Conservation (phyloP, 2,113 vertebrate genomes). For the Xenopus laevis region DNA sequence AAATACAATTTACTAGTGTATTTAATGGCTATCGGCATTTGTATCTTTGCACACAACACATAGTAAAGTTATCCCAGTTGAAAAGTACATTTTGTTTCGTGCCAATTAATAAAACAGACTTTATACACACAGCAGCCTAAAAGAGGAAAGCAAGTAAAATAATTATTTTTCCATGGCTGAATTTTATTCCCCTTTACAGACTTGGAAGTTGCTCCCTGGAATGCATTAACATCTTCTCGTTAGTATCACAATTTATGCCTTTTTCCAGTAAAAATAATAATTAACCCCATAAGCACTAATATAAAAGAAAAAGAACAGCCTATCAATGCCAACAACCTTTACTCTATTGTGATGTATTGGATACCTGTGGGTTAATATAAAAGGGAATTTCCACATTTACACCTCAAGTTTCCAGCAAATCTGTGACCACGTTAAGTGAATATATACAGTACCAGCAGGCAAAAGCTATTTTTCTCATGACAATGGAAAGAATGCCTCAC, state of each 20-base stretch:
- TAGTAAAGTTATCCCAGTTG: slow-evolving; percentile 23
- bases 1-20: slow-evolving; percentile 19
- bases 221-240: slow-evolving; percentile 40
- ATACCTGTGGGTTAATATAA: no score
- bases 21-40: slow-evolving; percentile 12
- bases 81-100: slow-evolving; percentile 15
- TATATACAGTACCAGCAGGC: no score
- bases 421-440: no score
- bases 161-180: slow-evolving; percentile 49
- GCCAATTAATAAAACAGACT: slow-evolving; percentile 40
- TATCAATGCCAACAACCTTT: no score
- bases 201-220: slow-evolving; percentile 41
- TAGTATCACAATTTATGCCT: slow-evolving; percentile 34
- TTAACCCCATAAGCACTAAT: slow-evolving; percentile 5
- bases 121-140: slow-evolving; percentile 35
- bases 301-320: no score
- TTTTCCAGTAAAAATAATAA: slow-evolving; percentile 17
- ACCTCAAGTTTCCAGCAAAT: no score
- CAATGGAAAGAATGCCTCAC: no score
- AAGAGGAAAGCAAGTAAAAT: slow-evolving; percentile 37
- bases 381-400: no score
- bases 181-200: slow-evolving; percentile 42
- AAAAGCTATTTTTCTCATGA: no score
- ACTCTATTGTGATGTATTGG: no score
- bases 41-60: slow-evolving; percentile 4